Conservation (phyloP, 2,888 invertebrate species). For the Galerucella calmariensis region DNA sequence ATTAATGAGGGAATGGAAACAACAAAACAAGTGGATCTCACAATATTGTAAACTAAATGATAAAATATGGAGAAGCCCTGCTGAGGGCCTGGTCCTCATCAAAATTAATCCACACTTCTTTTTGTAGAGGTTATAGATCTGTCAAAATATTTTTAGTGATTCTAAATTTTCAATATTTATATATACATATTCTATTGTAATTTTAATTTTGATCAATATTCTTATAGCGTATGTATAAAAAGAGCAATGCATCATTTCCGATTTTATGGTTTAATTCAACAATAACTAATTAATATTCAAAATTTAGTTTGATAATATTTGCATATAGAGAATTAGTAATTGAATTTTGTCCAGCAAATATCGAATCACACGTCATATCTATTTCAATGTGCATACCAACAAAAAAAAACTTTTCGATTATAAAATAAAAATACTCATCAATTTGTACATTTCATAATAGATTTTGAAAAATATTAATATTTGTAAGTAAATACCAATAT, state of each 20-base stretch:
- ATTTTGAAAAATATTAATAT: too few species aligned
- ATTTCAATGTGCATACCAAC: not conserved
- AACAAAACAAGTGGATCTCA: too few species aligned
- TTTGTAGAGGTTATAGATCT: too few species aligned
- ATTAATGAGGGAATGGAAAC: too few species aligned
- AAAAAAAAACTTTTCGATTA: not conserved
- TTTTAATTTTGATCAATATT: not conserved
- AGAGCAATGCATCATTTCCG: not conserved
- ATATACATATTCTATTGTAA: too few species aligned
- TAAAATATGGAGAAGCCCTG: too few species aligned
- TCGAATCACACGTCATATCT: not conserved
- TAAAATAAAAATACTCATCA: not conserved
- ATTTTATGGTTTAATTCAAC: not conserved
- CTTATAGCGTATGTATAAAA: not conserved
- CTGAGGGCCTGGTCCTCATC: too few species aligned
- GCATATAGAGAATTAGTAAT: not conserved
- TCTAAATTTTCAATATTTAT: too few species aligned
- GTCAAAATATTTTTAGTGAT: too few species aligned
- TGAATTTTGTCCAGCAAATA: slow-evolving; percentile 8
- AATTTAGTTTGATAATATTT: slow-evolving; percentile 4
- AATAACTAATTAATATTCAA: not conserved
- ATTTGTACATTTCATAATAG: not conserved
- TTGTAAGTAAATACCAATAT: too few species aligned
- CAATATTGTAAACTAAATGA: too few species aligned
- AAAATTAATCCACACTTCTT: too few species aligned